Evolutionary conservation across 2,113 vertebrate species (phyloP).

Genomic region (Pitta sordida): DNA sequence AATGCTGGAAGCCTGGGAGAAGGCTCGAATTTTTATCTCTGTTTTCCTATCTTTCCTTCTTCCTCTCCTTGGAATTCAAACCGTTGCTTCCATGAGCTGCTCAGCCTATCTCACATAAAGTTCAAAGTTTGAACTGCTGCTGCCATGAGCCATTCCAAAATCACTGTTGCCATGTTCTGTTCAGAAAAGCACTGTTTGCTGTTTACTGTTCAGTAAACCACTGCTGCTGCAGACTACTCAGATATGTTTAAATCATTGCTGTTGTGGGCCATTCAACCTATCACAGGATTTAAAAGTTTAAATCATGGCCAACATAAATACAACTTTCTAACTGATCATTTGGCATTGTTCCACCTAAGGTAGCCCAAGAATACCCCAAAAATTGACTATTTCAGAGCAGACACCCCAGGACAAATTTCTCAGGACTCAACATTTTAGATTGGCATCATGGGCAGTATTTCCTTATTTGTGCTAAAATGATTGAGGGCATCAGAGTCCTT

Average conservation of each 20-base stretch:
- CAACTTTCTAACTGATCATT: background rate
- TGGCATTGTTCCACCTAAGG: background rate
- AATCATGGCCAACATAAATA: background rate
- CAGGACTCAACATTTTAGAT: background rate
- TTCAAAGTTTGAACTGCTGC: background rate
- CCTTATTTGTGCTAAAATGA: background rate
- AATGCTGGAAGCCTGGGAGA: background rate
- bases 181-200: background rate
- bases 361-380: background rate
- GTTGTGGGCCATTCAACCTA: background rate
- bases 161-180: background rate
- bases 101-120: background rate
- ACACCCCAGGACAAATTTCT: rapidly evolving
- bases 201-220: too few species aligned
- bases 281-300: background rate
- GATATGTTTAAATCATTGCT: background rate
- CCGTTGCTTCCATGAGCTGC: background rate
- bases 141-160: background rate
- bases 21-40: background rate
- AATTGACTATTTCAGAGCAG: background rate
- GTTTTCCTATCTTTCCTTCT: background rate
- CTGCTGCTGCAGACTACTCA: background rate
- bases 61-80: background rate
- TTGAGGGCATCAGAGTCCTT: rapidly evolving
- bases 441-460: background rate